phyloP scores from a whole-genome alignment of 2,113 vertebrate genomes.

The Ammodramus savannarum region DNA sequence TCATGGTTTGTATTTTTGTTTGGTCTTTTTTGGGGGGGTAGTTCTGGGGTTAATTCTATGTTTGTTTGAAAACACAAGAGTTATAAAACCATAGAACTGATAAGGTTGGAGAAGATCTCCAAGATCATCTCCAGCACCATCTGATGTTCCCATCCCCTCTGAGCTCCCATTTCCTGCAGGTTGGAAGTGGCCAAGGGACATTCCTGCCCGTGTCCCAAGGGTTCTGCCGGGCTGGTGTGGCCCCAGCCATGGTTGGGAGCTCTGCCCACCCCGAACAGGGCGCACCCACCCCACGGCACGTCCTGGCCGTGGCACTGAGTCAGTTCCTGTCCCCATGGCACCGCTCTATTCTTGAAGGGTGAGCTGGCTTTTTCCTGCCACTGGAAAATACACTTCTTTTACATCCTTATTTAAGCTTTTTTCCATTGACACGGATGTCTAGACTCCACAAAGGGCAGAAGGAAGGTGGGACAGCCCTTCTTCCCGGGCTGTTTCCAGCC shows the following conservation, averaged over 20 bases:
- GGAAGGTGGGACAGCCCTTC: constrained; percentile 27
- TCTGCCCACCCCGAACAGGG: not conserved
- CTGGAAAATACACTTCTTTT: constrained; percentile 11
- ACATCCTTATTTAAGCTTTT: not conserved
- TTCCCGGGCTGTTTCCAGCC: constrained; percentile 1
- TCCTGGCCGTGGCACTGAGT: not conserved
- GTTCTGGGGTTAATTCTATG: too few relatives aligned
- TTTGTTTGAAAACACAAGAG: not conserved
- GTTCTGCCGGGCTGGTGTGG: not conserved
- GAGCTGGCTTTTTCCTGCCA: not conserved
- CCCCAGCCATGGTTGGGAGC: not conserved
- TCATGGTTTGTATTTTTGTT: too few relatives aligned
- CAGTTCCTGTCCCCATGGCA: constrained; percentile 43
- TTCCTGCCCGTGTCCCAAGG: not conserved
- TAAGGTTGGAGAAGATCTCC: not conserved
- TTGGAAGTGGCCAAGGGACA: not conserved
- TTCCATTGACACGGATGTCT: constrained; percentile 19
- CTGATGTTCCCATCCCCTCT: fast-evolving
- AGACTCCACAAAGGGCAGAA: constrained; percentile 45
- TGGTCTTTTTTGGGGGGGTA: too few relatives aligned
- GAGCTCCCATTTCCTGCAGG: not conserved
- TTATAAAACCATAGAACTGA: fast-evolving
- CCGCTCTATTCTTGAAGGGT: constrained; percentile 6
- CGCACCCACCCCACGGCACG: not conserved
- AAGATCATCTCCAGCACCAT: fast-evolving